These are phyloP conservation scores for Phortica okadai DNA, from an alignment of 2,888 invertebrate genomes.

Conservation along the genomic window DNA sequence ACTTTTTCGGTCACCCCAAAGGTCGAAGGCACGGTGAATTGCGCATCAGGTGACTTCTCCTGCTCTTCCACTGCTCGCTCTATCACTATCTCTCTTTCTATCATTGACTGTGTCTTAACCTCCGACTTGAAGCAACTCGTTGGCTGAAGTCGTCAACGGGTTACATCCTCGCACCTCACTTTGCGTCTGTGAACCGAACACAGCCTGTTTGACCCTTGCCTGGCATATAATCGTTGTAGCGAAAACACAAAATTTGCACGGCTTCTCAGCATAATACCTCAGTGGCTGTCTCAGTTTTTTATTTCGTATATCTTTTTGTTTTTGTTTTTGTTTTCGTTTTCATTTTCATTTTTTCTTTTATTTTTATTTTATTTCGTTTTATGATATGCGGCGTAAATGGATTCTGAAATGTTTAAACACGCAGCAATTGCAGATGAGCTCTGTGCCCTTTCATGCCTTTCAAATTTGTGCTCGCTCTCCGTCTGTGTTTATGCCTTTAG, in stretches of 20 bases:
- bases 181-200: neutral
- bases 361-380: conserved; percentile 50
- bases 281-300: neutral
- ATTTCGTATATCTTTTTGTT: neutral
- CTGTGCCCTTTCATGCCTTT: conserved; percentile 31
- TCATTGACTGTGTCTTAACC: too few relatives aligned
- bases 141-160: conserved; percentile 52
- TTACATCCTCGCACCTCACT: conserved; percentile 29
- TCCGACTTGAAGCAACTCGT: neutral
- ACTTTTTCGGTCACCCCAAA: conserved; percentile 7
- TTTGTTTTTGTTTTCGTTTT: neutral
- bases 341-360: conserved; percentile 41
- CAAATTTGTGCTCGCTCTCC: conserved; percentile 15
- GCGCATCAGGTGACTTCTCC: conserved; percentile 57
- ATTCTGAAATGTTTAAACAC: conserved; percentile 63
- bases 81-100: too few relatives aligned
- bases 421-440: conserved; percentile 55
- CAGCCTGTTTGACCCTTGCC: conserved; percentile 35
- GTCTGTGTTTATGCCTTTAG: conserved; percentile 32
- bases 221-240: conserved; percentile 63
- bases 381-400: conserved; percentile 67
- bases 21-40: neutral
- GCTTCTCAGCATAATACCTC: conserved; percentile 6
- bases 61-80: neutral
- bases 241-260: conserved; percentile 64